A percentile compares a stretch with the other conserved stretches of the same genome.
Evolutionary conservation across 2,797 vertebrate species (phyloP).

Genomic region (Pygocentrus nattereri): DNA sequence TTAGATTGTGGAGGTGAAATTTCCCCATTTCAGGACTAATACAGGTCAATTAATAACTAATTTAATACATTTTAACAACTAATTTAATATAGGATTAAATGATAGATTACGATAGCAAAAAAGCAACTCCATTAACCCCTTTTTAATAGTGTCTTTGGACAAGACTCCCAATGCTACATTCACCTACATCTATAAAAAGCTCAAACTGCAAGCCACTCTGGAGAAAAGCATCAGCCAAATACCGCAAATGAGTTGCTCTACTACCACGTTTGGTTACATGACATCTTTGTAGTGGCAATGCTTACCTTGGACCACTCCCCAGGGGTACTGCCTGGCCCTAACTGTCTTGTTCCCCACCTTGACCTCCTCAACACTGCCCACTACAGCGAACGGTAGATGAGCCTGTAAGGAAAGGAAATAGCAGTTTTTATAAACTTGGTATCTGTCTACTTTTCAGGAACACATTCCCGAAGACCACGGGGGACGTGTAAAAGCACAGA

Average conservation of each 20-base stretch:
- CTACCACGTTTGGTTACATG: not conserved
- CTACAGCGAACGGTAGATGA: constrained; percentile 96
- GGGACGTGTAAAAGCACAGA: not conserved
- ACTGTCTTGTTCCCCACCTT: constrained; percentile 98
- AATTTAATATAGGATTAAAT: too few species aligned
- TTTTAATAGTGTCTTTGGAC: too few species aligned
- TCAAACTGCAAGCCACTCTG: too few species aligned
- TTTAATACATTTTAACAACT: too few species aligned
- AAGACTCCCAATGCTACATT: too few species aligned
- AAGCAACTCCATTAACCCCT: too few species aligned
- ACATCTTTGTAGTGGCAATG: constrained; percentile 15
- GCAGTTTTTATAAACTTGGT: not conserved
- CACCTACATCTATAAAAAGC: too few species aligned
- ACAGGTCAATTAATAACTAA: too few species aligned
- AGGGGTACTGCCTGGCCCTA: constrained; percentile 96
- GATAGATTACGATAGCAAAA: too few species aligned
- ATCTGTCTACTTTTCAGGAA: not conserved
- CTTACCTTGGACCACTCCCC: constrained; percentile 99
- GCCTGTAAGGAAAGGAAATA: constrained; percentile 79
- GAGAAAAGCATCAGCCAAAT: too few species aligned
- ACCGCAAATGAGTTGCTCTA: not conserved
- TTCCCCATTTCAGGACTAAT: too few species aligned
- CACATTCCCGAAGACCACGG: not conserved
- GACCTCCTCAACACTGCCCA: constrained; percentile 96
- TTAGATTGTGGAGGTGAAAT: too few species aligned